Base-by-base conservation (phyloP, 2,797 vertebrate genomes). In the Sitta carolinensis region DNA sequence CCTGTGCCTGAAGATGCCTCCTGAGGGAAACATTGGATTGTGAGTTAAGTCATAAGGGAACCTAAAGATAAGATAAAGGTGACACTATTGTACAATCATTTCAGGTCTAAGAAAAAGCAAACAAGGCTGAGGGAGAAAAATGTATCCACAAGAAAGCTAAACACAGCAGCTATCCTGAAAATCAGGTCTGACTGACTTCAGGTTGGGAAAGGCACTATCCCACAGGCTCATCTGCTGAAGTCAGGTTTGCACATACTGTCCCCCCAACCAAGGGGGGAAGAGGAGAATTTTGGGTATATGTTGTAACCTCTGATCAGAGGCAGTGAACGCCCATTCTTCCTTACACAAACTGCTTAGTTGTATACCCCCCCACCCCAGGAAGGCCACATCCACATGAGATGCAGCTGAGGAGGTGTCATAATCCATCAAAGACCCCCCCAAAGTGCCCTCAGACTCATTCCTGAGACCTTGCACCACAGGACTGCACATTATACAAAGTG, bases 211-310 rank as follows among this genome's bases (percentile, higher is more conserved):
- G 26, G 18, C 21, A 51, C 15, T 1, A 42, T 43, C 9, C 30
- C 16, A 21, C 7, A 42, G 43, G 6, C 3, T 30, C 21, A 21
- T 21, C 43, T 66, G 21, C 43, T 50, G 21, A 26, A 43, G 21
- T 5, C 10, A 17, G 20, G 25, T 34, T 42, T 42, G 30, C 30
- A 21, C 29, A 40, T 15, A 20, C 5, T 30, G 36, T 6, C 27
- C 26, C 42, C 26, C 4, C 4, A 23, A 6, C 13, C 30, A 36
- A 34, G 21, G 4, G 0, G 0, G 20, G 1, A 8, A 48, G 11
- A 66, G 17, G 13, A 57, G 26, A 42, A 13, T 16, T 74, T 42
- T 36, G 36, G 11, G 6, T 13, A 7, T 30, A 14, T 50, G 30
- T 11, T 0, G 0, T 10, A 34, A 42, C 21, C 26, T 42, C 43